Conservation (phyloP, 2,797 vertebrate species). For the Channa striata region DNA sequence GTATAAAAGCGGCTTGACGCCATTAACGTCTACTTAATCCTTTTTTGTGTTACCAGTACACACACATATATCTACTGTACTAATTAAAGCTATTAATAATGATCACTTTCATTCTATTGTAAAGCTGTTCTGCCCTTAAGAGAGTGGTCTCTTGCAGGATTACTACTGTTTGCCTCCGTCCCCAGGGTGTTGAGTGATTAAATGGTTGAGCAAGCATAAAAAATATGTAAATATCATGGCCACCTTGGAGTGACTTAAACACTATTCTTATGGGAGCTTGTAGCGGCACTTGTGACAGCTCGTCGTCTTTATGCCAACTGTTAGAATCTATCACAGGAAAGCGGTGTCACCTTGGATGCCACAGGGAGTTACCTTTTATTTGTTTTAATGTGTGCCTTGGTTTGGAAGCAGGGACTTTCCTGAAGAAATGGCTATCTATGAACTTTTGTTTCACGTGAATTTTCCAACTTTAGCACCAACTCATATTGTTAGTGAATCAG, state of each 20-base stretch:
- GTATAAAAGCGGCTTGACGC: not conserved
- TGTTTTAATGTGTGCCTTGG: not conserved
- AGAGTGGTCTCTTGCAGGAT: constrained; percentile 52
- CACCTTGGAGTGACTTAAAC: constrained; percentile 63
- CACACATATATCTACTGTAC: constrained; percentile 2
- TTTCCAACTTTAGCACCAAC: not conserved
- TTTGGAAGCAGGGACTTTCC: not conserved
- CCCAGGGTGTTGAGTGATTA: constrained; percentile 59
- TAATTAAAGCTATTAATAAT: constrained; percentile 59
- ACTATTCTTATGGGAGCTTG: constrained; percentile 50
- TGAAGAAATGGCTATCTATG: no score
- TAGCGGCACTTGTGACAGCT: constrained; percentile 54
- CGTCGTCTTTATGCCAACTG: constrained; percentile 38
- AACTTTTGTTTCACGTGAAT: no score
- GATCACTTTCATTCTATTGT: constrained; percentile 14
- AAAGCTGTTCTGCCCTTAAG: constrained; percentile 16
- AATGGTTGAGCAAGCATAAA: constrained; percentile 65
- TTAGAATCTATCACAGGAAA: constrained; percentile 28
- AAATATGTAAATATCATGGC: constrained; percentile 65
- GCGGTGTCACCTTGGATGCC: constrained; percentile 45
- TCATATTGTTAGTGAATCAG: not conserved
- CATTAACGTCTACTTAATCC: constrained; percentile 26
- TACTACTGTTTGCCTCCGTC: constrained; percentile 48
- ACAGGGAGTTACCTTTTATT: constrained; percentile 16
- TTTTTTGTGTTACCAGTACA: constrained; percentile 8